Conservation (phyloP, 2,113 vertebrate species). For the Columba livia region DNA sequence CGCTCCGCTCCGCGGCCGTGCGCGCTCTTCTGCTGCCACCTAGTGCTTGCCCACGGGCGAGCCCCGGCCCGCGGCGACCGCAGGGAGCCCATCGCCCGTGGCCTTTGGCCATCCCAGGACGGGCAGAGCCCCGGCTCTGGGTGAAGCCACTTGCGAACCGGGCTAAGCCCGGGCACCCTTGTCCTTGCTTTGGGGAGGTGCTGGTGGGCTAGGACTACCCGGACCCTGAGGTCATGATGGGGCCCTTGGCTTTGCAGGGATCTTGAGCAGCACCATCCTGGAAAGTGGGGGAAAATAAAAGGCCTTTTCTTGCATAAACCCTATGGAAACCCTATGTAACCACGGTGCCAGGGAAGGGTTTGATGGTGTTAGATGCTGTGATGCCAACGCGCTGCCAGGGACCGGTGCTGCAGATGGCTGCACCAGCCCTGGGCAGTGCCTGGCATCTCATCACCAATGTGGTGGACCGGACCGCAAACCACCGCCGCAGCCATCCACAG, state of each 20-base stretch:
- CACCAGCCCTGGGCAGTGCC: neutral
- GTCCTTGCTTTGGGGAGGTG: neutral
- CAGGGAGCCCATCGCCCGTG: neutral
- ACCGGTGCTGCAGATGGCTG: rapidly evolving
- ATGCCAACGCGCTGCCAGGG: neutral
- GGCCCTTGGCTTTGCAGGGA: rapidly evolving
- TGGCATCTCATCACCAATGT: rapidly evolving
- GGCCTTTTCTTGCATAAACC: neutral
- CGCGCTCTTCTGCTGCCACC: constrained; percentile 52
- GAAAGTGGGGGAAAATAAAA: rapidly evolving
- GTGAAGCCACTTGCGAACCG: neutral
- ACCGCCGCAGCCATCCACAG: rapidly evolving
- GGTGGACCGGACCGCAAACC: rapidly evolving
- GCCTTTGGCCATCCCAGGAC: neutral
- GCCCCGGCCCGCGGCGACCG: neutral
- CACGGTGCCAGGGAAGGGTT: rapidly evolving
- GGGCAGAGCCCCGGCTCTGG: neutral
- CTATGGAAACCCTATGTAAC: rapidly evolving
- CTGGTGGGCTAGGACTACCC: neutral
- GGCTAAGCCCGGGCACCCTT: too few species aligned
- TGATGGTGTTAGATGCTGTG: rapidly evolving
- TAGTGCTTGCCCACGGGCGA: neutral
- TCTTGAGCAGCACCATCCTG: rapidly evolving
- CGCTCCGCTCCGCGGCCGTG: neutral
- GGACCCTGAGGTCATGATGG: too few species aligned